Evolutionary conservation across 2,113 vertebrate genomes (phyloP).

Genomic region (Callorhinus ursinus): DNA sequence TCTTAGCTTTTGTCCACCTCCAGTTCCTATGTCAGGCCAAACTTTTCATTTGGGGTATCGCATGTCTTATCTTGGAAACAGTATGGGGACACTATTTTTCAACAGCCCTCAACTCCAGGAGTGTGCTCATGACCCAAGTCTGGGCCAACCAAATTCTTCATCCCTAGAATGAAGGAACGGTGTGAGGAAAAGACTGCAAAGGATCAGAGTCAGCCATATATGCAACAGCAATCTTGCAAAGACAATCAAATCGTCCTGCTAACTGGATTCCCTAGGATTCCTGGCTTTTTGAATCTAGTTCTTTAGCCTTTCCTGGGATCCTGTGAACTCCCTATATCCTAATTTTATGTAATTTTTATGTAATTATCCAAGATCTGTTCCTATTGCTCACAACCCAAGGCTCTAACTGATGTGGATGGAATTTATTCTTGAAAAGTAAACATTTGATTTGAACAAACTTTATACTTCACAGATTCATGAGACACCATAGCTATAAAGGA

Average conservation of each 20-base stretch:
- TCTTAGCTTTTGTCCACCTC: not conserved
- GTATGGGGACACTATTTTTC: not conserved
- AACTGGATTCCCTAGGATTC: not conserved
- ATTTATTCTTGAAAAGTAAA: not conserved
- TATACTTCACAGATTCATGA: not conserved
- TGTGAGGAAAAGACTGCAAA: not conserved
- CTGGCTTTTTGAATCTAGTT: not conserved
- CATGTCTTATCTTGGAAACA: not conserved
- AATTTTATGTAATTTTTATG: not conserved
- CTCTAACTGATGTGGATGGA: not conserved
- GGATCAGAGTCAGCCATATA: too few species aligned
- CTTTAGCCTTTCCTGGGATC: not conserved
- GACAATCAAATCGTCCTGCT: not conserved
- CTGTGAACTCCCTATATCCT: not conserved
- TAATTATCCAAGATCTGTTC: not conserved
- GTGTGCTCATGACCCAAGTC: not conserved
- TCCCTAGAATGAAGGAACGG: not conserved
- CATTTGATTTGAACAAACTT: not conserved
- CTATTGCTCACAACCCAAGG: not conserved
- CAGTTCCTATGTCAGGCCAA: not conserved
- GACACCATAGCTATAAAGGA: not conserved
- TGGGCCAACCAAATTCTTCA: not conserved
- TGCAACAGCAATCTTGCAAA: not conserved
- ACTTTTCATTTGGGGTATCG: not conserved
- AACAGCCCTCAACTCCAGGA: not conserved